A percentile compares a stretch with the other conserved stretches of the same genome.
These are phyloP conservation scores for Sinocyclocheilus anophthalmus DNA, from an alignment of 2,113 vertebrate genomes.

Conservation along the genomic window DNA sequence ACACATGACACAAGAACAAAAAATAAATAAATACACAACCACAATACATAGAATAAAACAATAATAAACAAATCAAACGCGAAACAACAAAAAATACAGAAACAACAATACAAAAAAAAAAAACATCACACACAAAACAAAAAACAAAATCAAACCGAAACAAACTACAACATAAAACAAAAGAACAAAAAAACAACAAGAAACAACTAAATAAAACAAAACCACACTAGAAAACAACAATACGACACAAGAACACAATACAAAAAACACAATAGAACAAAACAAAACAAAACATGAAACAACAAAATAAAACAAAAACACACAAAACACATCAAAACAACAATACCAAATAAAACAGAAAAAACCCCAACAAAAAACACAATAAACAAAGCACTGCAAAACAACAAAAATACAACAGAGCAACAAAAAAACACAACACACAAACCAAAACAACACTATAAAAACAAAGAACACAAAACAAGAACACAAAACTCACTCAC, in stretches of 20 bases:
- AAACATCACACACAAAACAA: no score
- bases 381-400: neutral
- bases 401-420: neutral
- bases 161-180: neutral
- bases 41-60: neutral
- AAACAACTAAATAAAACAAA: no score
- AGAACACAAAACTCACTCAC: neutral
- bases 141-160: fast-evolving
- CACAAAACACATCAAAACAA: neutral
- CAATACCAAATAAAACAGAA: neutral
- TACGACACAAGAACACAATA: neutral
- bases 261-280: neutral
- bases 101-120: neutral
- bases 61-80: neutral
- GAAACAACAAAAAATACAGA: neutral
- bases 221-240: neutral
- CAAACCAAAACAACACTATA: neutral
- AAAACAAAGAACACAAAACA: neutral
- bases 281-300: neutral
- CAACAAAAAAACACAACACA: neutral
- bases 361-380: neutral
- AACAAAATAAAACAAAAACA: neutral
- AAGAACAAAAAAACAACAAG: neutral
- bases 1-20: neutral
- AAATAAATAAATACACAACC: neutral